Percentiles rank a stretch among this genome's conserved stretches.
Evolutionary conservation across 2,888 invertebrate species (phyloP).

Genomic region (Limenitis arthemis): DNA sequence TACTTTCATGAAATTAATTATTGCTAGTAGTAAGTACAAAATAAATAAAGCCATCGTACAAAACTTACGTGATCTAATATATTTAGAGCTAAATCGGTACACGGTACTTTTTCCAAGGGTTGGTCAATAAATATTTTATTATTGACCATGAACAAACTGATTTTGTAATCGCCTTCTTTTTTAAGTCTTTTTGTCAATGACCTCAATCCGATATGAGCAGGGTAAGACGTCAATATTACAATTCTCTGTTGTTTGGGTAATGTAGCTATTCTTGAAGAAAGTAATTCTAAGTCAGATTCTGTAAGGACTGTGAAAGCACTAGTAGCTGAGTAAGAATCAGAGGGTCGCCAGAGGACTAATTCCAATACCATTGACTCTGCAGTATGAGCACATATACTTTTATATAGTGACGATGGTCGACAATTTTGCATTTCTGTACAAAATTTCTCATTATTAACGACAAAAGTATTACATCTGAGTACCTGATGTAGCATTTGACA

Average conservation of each 20-base stretch:
- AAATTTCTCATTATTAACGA: conserved; percentile 28
- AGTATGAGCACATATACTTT: conserved; percentile 27
- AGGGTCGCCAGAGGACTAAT: conserved; percentile 31
- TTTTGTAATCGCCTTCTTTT: conserved; percentile 30
- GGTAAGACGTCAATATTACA: conserved; percentile 32
- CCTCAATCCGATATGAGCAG: conserved; percentile 32
- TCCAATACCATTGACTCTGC: conserved; percentile 23
- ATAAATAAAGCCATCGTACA: conserved; percentile 16
- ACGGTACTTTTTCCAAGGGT: conserved; percentile 32
- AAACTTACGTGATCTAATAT: conserved; percentile 11
- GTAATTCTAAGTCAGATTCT: conserved; percentile 26
- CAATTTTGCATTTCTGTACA: conserved; percentile 1
- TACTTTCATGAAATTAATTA: too few species aligned
- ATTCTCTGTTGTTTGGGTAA: conserved; percentile 30
- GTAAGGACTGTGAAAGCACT: conserved; percentile 30
- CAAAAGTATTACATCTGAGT: conserved; percentile 28
- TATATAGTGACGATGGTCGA: conserved; percentile 25
- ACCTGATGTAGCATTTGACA: conserved; percentile 26
- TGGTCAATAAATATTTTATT: conserved; percentile 30
- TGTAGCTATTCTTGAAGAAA: conserved; percentile 24
- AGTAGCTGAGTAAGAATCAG: conserved; percentile 18
- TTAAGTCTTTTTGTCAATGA: conserved; percentile 34
- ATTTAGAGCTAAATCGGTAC: conserved; percentile 34
- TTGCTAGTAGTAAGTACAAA: too few species aligned
- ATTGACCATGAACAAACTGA: conserved; percentile 36